Percentiles rank a stretch among this genome's conserved stretches.
Conservation (phyloP, 1,140 invertebrate genomes). For the Drusus annulatus region DNA sequence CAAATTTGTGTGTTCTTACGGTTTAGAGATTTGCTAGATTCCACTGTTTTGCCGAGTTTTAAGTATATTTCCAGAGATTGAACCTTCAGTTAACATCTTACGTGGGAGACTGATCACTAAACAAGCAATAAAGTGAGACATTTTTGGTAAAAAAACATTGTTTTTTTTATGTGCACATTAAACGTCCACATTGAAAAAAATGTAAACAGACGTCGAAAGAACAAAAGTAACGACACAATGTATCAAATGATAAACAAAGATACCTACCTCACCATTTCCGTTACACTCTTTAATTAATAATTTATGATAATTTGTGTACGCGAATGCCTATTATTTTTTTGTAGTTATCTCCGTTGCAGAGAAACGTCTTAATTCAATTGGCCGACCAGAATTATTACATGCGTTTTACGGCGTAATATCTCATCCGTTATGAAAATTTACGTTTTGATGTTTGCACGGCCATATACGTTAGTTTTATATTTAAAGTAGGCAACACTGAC, state of each 20-base stretch:
- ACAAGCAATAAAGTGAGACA: not conserved
- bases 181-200: not conserved
- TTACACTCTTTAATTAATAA: constrained; percentile 11
- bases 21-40: constrained; percentile 1
- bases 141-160: constrained; percentile 1
- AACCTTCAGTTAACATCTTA: not conserved
- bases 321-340: constrained; percentile 10
- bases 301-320: constrained; percentile 9
- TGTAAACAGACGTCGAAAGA: not conserved
- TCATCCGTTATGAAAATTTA: not conserved
- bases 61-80: not conserved
- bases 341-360: not conserved
- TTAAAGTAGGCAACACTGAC: no score
- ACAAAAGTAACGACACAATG: not conserved
- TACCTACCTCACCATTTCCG: not conserved
- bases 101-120: constrained; percentile 16
- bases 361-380: constrained; percentile 25
- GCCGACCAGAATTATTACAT: constrained; percentile 3
- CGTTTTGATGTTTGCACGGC: not conserved
- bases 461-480: not conserved
- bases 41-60: not conserved
- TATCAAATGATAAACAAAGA: not conserved
- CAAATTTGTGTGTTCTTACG: not conserved
- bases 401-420: constrained; percentile 4
- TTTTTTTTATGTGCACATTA: not conserved